A percentile compares a stretch with the other conserved stretches of the same genome.
These are phyloP conservation scores for Diglossa cyanea DNA, from an alignment of 2,797 vertebrate genomes.

Conservation along the genomic window DNA sequence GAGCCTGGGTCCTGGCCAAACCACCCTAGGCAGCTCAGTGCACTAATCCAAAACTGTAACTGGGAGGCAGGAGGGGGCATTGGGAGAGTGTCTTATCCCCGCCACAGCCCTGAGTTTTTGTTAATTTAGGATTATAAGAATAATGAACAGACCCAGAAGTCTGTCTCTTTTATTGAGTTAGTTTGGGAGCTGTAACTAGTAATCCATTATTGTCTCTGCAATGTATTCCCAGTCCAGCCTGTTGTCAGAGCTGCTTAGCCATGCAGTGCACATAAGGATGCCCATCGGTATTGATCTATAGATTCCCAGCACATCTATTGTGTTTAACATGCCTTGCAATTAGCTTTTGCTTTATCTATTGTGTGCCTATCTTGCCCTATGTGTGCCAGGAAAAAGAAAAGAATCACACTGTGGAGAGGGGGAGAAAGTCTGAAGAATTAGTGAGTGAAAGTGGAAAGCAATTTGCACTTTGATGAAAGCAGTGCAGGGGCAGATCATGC, in stretches of 20 bases:
- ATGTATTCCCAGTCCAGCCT: not conserved
- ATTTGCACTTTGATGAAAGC: not conserved
- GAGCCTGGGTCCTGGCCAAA: constrained; percentile 23
- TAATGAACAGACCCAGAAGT: constrained; percentile 17
- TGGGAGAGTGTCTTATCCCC: not conserved
- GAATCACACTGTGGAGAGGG: not conserved
- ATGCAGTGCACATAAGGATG: not conserved
- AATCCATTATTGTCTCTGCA: constrained; percentile 2
- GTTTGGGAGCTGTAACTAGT: not conserved
- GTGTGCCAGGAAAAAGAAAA: not conserved
- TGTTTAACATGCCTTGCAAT: not conserved
- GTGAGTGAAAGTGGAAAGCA: not conserved
- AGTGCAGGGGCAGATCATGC: not conserved
- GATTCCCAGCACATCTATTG: not conserved
- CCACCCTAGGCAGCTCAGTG: not conserved
- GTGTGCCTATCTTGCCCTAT: not conserved
- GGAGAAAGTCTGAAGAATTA: not conserved
- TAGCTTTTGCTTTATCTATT: not conserved
- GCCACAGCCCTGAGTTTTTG: constrained; percentile 4
- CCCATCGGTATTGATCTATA: not conserved
- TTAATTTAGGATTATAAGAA: constrained; percentile 41
- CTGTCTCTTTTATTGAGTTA: constrained; percentile 23
- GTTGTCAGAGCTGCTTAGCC: constrained; percentile 7
- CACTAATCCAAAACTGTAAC: constrained; percentile 17
- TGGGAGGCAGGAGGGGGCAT: not conserved